Percentiles rank a stretch among this genome's conserved stretches.
Conservation (phyloP, 1,140 invertebrate species). For the Andricus grossulariae region DNA sequence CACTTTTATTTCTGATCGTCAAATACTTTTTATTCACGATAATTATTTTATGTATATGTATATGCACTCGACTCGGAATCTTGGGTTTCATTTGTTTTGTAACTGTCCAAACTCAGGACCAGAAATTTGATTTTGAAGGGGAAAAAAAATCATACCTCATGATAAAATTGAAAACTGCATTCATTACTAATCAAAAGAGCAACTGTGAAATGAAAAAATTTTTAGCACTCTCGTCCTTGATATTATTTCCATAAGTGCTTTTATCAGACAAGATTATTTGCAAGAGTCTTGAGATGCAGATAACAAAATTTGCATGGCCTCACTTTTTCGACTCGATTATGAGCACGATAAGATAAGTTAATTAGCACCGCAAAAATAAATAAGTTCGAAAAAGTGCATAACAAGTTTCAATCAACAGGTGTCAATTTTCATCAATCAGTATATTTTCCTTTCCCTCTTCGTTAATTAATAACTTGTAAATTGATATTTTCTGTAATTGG, state of each 20-base stretch:
- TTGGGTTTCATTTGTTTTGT: background rate
- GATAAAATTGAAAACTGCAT: background rate
- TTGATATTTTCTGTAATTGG: too few species aligned
- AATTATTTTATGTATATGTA: background rate
- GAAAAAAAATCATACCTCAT: too few species aligned
- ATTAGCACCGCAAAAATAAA: constrained; percentile 21
- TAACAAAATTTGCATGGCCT: constrained; percentile 57
- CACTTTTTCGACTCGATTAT: constrained; percentile 50
- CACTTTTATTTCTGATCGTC: background rate
- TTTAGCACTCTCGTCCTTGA: constrained; percentile 16
- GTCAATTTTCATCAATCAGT: background rate
- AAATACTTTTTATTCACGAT: background rate
- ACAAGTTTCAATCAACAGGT: background rate
- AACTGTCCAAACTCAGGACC: too few species aligned
- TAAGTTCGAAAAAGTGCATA: constrained; percentile 1
- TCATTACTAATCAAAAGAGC: background rate
- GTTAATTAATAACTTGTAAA: too few species aligned
- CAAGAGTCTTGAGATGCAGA: constrained; percentile 34
- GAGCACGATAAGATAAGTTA: constrained; percentile 28
- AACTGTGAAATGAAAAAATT: background rate
- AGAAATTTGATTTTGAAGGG: too few species aligned
- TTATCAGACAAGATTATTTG: constrained; percentile 27
- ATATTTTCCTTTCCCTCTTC: background rate
- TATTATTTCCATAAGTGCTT: constrained; percentile 4
- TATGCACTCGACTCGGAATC: background rate